phyloP scores from a whole-genome alignment of 2,888 invertebrate species.

The Gibbula magus region DNA sequence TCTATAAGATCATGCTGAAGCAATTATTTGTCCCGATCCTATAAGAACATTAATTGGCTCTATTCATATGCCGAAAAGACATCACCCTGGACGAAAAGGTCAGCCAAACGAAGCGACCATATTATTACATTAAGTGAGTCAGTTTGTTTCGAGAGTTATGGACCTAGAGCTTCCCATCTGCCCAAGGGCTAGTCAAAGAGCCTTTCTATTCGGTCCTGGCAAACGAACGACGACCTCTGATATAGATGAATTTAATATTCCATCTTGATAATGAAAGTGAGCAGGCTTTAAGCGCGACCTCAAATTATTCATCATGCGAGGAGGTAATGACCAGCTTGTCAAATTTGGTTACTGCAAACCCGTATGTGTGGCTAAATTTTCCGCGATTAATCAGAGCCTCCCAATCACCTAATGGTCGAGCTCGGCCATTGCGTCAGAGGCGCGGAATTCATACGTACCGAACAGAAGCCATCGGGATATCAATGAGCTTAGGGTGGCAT shows the following conservation, averaged over 20 bases:
- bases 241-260: constrained; percentile 56
- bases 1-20: constrained; percentile 22
- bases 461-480: constrained; percentile 20
- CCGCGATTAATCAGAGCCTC: constrained; percentile 51
- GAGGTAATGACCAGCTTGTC: constrained; percentile 54
- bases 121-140: constrained; percentile 32
- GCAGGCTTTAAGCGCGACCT: constrained; percentile 37
- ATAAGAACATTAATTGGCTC: constrained; percentile 33
- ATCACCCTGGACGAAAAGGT: constrained; percentile 20
- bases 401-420: constrained; percentile 50
- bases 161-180: neutral
- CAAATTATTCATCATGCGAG: constrained; percentile 51
- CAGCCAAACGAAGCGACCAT: constrained; percentile 25
- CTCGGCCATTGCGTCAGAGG: constrained; percentile 40
- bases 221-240: constrained; percentile 32
- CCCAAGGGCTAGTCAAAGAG: constrained; percentile 16
- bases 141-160: constrained; percentile 29
- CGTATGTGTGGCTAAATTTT: constrained; percentile 46
- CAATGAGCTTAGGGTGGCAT: constrained; percentile 19
- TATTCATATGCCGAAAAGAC: constrained; percentile 34
- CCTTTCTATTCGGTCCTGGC: constrained; percentile 11
- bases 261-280: constrained; percentile 50
- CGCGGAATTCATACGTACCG: constrained; percentile 10
- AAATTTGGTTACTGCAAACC: constrained; percentile 50
- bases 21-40: constrained; percentile 27